Evolutionary conservation across 2,888 invertebrate genomes (phyloP), one percentile per base, ranked within the genome.

Genomic region (Parnassius apollo): DNA sequence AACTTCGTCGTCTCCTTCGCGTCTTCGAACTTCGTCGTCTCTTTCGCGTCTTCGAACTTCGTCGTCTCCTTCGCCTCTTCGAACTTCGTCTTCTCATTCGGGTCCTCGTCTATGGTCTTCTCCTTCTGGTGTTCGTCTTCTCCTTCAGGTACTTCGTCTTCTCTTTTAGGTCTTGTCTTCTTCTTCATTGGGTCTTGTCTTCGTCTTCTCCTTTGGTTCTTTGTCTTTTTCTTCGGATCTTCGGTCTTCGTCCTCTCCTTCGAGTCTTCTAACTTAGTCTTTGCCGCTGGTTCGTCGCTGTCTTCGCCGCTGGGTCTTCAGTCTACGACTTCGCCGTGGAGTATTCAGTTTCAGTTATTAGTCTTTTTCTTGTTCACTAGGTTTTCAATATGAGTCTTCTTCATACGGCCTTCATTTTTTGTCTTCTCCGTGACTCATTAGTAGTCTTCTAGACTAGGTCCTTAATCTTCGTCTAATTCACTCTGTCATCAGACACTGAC

Each of bases 231-330:
- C 44, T 57, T 66, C n/a, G 9, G 65, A 59, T 56, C 65, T 64
- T 61, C 12, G 18, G n/a, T 55, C 48, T 44, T 59, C 55, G 65
- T 57, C 52, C 11, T 25, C 51, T 44, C 62, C 60, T 66, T 68
- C 54, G 44, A 2, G n/a, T 60, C 45, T 62, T 62, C 55, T 12
- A 9, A 44, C 57, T 61, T 64, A 45, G 57, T 48, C 48, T 1
- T 48, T 35, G n/a, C 35, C 48, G 48, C 42, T 13, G 49, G 9
- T 0, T 4, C 9, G 52, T 22, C 52, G 25, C 9, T 4, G 25
- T 51, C 51, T 58, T 58, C 51, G 1, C 25, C 35, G 35, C 35
- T 35, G 35, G 12, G 12, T 51, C 51, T 44, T 50, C 42, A n/a
- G 44, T 18, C 46, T 46, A 4, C 42, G 9, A 58, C 59, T 65